Evolutionary conservation across 2,797 vertebrate species (phyloP).

Genomic region (Calcarius lapponicus): DNA sequence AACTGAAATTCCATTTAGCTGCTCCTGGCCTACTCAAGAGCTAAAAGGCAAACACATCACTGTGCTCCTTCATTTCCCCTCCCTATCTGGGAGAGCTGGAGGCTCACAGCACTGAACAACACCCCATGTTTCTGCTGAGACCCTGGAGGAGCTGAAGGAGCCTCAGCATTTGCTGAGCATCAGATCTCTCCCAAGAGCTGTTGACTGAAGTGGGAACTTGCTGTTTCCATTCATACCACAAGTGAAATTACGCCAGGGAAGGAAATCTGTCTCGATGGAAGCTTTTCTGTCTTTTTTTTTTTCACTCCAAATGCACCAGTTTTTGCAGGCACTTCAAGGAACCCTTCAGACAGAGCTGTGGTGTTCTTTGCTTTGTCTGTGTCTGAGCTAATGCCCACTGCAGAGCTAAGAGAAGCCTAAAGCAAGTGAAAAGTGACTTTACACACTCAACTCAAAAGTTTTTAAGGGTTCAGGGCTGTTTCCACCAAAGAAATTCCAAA

Average conservation of each 20-base stretch:
- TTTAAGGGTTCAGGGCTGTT: not conserved
- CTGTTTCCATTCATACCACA: not conserved
- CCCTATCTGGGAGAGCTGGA: not conserved
- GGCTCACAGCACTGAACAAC: not conserved
- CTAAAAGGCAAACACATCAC: not conserved
- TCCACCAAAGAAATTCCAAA: not conserved
- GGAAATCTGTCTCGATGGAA: not conserved
- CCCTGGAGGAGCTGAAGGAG: not conserved
- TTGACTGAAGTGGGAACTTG: constrained; percentile 31
- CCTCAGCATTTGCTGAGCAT: not conserved
- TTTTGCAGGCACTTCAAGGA: not conserved
- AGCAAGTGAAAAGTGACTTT: not conserved
- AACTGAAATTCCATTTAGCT: not conserved
- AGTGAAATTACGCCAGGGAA: not conserved
- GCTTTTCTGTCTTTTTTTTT: not conserved
- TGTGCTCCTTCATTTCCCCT: not conserved
- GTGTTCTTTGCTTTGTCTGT: not conserved
- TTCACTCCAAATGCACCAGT: not conserved
- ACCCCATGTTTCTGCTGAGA: not conserved
- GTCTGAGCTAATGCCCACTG: not conserved
- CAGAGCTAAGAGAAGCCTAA: not conserved
- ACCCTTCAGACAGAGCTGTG: not conserved
- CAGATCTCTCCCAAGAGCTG: not conserved
- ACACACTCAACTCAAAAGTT: not conserved
- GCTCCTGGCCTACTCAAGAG: not conserved